Base-by-base conservation (phyloP, 1,140 invertebrate genomes). In the Conus ventricosus region DNA sequence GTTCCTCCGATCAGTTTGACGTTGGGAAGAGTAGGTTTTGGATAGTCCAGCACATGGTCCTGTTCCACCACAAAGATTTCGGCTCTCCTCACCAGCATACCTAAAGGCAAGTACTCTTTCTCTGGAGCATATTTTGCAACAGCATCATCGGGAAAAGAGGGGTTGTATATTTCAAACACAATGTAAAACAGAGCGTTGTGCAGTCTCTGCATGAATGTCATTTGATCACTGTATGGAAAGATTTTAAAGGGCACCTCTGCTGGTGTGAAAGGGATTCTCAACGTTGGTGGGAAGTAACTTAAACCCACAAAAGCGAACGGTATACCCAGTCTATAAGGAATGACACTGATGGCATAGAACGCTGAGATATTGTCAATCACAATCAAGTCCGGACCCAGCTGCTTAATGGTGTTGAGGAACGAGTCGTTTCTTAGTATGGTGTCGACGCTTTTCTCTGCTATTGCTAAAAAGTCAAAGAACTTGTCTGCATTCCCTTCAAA, bases 21-120 rank as follows among this genome's bases (percentile, higher is more conserved):
- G 80, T 92, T 90, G 11, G 91, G 90, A 7, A 92, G 71, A 25
- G 76, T 80, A 6, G 92, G 90, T 7, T 83, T 63, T 1, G 90
- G 86, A 57, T 89, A 91, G 53, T 91, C 89, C n/a, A 92, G 23
- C 8, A 90, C n/a, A 17, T 88, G 51, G 84, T 92, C 91, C 17
- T 63, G n/a, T 11, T 92, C 90, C 15, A 90, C 13, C 5, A 92
- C 55, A 57, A 85, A 80, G 5, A 92, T 78, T 10, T 89, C 76
- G 20, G 88, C 85, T 60, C 88, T 81, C 3, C 54, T n/a, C 20
- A 80, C 76, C 11, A 90, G 27, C 23, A 88, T 15, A 10, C 83
- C 80, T 67, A 89, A 54, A 23, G 53, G 39, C 5, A 88, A 80
- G 67, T 80, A 76, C 6, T 88, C 71, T 55, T 82, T 81, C 53